Conservation (phyloP, 1,140 invertebrate genomes). For the Dreissena polymorpha region DNA sequence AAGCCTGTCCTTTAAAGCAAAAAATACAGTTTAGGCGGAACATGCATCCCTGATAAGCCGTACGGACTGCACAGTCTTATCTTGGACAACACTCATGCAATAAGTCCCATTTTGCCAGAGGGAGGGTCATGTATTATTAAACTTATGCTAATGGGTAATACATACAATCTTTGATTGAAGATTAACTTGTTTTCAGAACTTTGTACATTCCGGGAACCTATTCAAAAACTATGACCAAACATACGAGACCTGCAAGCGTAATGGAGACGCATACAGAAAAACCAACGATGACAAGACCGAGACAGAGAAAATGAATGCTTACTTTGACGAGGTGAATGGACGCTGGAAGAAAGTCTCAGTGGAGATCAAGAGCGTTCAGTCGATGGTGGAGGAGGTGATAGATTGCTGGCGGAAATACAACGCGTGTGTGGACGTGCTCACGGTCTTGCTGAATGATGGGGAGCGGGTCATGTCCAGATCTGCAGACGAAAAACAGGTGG, state of each 20-base stretch:
- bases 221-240: slow-evolving; percentile 97
- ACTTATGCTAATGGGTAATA: no score
- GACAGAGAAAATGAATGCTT: slow-evolving; percentile 88
- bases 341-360: slow-evolving; percentile 94
- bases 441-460: slow-evolving; percentile 89
- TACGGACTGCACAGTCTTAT: no score
- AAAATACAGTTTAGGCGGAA: no score
- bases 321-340: slow-evolving; percentile 91
- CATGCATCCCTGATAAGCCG: no score
- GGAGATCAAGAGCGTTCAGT: slow-evolving; percentile 92
- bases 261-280: slow-evolving; percentile 93
- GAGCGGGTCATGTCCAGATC: slow-evolving; percentile 86
- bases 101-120: no score
- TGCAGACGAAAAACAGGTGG: slow-evolving; percentile 90
- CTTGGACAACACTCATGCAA: no score
- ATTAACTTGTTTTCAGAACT: slow-evolving; percentile 63
- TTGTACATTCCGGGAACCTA: slow-evolving; percentile 92
- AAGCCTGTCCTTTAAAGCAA: no score
- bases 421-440: slow-evolving; percentile 86
- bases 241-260: slow-evolving; percentile 93
- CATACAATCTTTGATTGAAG: background rate
- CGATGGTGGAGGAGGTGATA: slow-evolving; percentile 92
- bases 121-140: no score
- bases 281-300: slow-evolving; percentile 86
- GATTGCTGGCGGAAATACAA: slow-evolving; percentile 93